Percentiles rank a stretch among this genome's conserved stretches.
Evolutionary conservation across 2,113 vertebrate species (phyloP).

Genomic region (Megaceryle torquata): DNA sequence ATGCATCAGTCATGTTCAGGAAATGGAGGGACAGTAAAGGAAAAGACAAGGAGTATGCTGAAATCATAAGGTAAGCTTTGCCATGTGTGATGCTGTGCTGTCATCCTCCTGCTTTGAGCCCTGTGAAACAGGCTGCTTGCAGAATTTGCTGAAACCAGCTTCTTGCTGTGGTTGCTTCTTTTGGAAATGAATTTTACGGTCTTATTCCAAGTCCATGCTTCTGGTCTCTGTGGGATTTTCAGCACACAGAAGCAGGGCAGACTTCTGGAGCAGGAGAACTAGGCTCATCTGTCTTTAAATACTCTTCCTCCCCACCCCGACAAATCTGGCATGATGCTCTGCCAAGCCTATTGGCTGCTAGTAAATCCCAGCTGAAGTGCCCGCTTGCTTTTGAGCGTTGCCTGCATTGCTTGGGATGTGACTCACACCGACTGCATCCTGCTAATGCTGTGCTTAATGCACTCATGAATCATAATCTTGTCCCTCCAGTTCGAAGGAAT

Average conservation of each 20-base stretch:
- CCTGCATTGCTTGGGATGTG: background rate
- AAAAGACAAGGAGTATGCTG: slow-evolving; percentile 97
- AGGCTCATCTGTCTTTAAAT: background rate
- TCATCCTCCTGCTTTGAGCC: background rate
- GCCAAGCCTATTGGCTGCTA: background rate
- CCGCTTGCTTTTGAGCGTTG: background rate
- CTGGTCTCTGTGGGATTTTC: background rate
- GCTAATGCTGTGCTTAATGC: background rate
- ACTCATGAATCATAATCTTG: background rate
- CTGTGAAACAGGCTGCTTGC: background rate
- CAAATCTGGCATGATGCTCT: background rate
- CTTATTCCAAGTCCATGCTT: background rate
- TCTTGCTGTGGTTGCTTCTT: background rate
- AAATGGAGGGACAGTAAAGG: slow-evolving; percentile 99
- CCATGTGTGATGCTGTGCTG: fast-evolving
- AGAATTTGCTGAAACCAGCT: background rate
- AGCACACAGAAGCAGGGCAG: background rate
- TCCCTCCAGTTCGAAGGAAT: too few relatives aligned
- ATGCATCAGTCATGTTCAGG: slow-evolving; percentile 97
- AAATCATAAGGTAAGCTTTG: slow-evolving; percentile 90
- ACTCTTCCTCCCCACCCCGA: too few relatives aligned
- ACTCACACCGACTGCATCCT: background rate
- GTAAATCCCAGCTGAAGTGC: background rate
- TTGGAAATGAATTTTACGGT: background rate
- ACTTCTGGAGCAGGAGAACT: background rate